Base-by-base conservation (phyloP, 2,113 vertebrate genomes). In the Sprattus sprattus region DNA sequence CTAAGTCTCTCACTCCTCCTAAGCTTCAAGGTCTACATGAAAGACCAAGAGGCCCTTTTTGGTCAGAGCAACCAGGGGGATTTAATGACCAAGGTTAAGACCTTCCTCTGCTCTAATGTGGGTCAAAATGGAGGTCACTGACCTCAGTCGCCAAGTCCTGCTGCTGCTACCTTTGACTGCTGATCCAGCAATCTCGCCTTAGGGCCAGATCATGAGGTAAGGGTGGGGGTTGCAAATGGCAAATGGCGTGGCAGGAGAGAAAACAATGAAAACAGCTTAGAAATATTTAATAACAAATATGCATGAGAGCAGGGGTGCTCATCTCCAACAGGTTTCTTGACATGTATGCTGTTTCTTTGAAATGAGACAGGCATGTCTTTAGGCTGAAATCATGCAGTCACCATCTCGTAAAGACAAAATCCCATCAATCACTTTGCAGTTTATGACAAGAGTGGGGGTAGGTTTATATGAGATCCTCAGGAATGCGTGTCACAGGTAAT, bases 401-500 rank as follows among this genome's bases (percentile, higher is more conserved):
- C 71, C 28, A 32, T 32, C 71, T 32, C 25, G 71, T 78, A 78
- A 78, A 78, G 32, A 71, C 64, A 78, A 32, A 39, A 78, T 78
- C 71, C 28, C 71, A 78, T 78, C 71, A 78, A 78, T 78, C 71
- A 78, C 44, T 78, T 32, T 32, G 4, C 71, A 39, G 28, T 78
- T 78, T 39, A 16, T 78, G 25, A 78, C 11, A 39, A 15, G 71
- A 16, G 71, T 28, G 28, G 71, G 60, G 32, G 71, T 32, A 39
- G 71, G 71, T 78, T 78, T 78, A 78, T 78, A 78, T 39, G 32
- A 78, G 71, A 78, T 78, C 32, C 71, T 78, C 32, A 44, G 71
- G 71, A 78, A 78, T 78, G 28, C 71, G 16, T 78, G 71, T 78
- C 54, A 60, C 54, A 60, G 54, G 54, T n/a, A 60, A 60, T 7